Base-by-base conservation (phyloP, 1,140 invertebrate species). In the Zaprionus nigranus region DNA sequence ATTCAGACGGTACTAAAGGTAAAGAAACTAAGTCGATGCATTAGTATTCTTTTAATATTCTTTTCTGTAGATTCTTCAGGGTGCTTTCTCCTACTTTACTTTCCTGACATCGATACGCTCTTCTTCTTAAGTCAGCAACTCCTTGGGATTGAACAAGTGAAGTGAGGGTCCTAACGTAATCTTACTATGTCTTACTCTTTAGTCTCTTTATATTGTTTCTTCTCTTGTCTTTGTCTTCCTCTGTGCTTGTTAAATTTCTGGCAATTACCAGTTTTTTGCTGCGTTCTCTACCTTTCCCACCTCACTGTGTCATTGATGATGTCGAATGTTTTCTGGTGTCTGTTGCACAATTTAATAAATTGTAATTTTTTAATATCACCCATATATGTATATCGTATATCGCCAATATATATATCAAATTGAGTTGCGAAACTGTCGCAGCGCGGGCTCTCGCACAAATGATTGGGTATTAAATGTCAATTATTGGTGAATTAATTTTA, bases 391-490 rank as follows among this genome's bases (percentile, higher is more conserved):
- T 63, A 17, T 46, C n/a, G 43, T 22, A 54, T 30, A 59, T 53
- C 43, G 24, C 24, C 17, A 9, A 51, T 51, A 24, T 22, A 51
- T 51, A 46, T 46, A 51, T 22, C 46, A 49, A 12, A 46, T 78
- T 40, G 40, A 7, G 62, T 38, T 59, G 51, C 30, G 66, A 12
- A 49, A 57, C 34, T 72, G 54, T 30, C 40, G 60, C 57, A 56
- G 28, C 20, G 53, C 56, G 64, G 65, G 43, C 70, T 30, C 30
- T 62, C 69, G 72, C 70, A 77, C 78, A 84, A 84, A 88, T 87
- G 84, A 88, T 84, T 88, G 84, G 78, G 75, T 88, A 88, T 87
- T 81, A 88, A 88, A 84, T 88, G 81, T 83, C 84, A 84, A 87
- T 87, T 87, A 87, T 76, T 84, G 84, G 61, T 76, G 56, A 88